Evolutionary conservation across 2,797 vertebrate genomes (phyloP).

Genomic region (Acrocephalus scirpaceus): DNA sequence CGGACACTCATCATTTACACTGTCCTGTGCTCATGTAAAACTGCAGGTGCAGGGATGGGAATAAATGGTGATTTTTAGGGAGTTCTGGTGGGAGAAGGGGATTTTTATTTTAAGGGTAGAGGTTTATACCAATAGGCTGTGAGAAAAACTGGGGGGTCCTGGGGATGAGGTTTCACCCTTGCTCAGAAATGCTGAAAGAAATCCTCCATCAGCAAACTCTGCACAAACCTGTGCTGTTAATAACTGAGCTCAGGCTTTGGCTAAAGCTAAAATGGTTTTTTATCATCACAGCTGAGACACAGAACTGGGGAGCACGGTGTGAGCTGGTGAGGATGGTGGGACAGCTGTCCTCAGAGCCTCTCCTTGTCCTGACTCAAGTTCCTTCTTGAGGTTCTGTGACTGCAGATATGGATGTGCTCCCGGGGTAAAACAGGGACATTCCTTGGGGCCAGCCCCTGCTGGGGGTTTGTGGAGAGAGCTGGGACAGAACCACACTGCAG

Average conservation of each 20-base stretch:
- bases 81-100: neutral
- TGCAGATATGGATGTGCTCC: neutral
- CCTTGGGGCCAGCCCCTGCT: neutral
- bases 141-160: neutral
- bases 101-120: neutral
- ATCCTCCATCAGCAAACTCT: neutral
- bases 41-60: neutral
- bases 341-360: neutral
- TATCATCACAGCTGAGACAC: neutral
- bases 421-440: neutral
- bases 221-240: neutral
- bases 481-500: neutral
- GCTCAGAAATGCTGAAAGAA: neutral
- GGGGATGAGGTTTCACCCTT: neutral
- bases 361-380: neutral
- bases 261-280: neutral
- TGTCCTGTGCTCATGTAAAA: neutral
- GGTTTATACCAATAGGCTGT: neutral
- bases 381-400: fast-evolving
- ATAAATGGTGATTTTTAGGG: neutral
- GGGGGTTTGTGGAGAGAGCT: neutral
- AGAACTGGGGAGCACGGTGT: neutral
- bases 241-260: neutral
- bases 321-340: neutral
- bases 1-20: neutral